Percentiles rank a stretch among this genome's conserved stretches.
Conservation (phyloP, 2,888 invertebrate species). For the Drosophila longiperda region DNA sequence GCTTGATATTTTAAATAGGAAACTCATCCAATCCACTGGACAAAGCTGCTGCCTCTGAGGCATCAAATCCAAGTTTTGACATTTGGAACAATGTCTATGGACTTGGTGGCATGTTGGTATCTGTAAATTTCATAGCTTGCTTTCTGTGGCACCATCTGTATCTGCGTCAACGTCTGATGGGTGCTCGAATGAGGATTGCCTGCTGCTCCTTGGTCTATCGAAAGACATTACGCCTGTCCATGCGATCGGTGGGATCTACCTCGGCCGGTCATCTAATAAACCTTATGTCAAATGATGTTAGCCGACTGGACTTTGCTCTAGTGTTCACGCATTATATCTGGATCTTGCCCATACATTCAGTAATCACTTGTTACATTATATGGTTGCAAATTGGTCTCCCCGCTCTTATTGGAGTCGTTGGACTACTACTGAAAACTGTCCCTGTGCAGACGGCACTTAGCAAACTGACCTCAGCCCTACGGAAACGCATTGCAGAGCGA, state of each 20-base stretch:
- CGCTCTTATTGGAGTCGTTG: slow-evolving; percentile 91
- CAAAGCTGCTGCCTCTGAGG: background rate
- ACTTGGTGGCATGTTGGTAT: slow-evolving; percentile 82
- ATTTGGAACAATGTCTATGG: slow-evolving; percentile 82
- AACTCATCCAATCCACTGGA: background rate
- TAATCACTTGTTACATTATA: slow-evolving; percentile 90
- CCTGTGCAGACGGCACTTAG: slow-evolving; percentile 90
- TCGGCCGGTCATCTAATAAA: slow-evolving; percentile 96
- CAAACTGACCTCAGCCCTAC: slow-evolving; percentile 83
- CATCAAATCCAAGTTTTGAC: background rate
- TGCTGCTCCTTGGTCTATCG: slow-evolving; percentile 85
- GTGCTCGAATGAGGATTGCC: slow-evolving; percentile 89
- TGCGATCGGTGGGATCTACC: slow-evolving; percentile 89
- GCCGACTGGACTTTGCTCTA: slow-evolving; percentile 94
- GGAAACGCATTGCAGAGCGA: slow-evolving; percentile 92
- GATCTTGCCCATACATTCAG: slow-evolving; percentile 90
- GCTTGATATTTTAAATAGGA: background rate
- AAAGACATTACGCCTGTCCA: slow-evolving; percentile 89
- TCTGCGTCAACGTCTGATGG: slow-evolving; percentile 84
- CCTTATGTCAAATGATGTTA: slow-evolving; percentile 96
- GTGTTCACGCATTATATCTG: slow-evolving; percentile 94
- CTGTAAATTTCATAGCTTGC: slow-evolving; percentile 86
- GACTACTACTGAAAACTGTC: slow-evolving; percentile 91
- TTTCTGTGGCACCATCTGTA: slow-evolving; percentile 85
- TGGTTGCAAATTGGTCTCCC: slow-evolving; percentile 91